Percentiles rank a stretch among this genome's conserved stretches.
Evolutionary conservation across 2,113 vertebrate species (phyloP).

Genomic region (Athene noctua): DNA sequence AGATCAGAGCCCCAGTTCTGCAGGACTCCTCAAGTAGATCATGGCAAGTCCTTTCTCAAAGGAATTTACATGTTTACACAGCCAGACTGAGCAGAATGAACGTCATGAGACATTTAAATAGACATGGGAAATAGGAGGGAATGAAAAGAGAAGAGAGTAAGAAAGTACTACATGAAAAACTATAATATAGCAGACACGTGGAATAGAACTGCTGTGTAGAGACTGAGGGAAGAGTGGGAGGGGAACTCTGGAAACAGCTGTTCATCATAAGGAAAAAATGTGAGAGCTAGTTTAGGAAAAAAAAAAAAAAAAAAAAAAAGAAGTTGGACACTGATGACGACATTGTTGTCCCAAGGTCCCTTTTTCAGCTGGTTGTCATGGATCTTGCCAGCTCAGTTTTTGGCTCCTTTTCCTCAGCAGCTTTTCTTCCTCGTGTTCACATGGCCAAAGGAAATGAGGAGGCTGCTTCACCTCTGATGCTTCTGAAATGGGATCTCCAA

Average conservation of each 20-base stretch:
- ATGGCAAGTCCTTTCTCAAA: neutral
- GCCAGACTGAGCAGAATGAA: neutral
- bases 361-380: constrained; percentile 30
- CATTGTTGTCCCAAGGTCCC: neutral
- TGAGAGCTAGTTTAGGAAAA: neutral
- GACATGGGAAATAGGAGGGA: neutral
- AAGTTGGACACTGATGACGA: neutral
- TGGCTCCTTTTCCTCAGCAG: constrained; percentile 8
- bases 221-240: constrained; percentile 9
- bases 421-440: neutral
- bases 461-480: neutral
- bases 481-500: neutral
- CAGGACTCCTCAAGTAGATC: neutral
- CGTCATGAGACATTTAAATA: neutral
- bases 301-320: neutral
- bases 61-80: neutral
- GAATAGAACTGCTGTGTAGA: neutral
- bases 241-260: neutral
- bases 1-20: neutral
- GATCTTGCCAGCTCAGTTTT: constrained; percentile 1
- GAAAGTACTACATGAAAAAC: neutral
- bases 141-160: neutral
- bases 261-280: constrained; percentile 23
- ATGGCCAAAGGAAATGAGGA: neutral
- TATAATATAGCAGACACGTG: neutral